These are phyloP conservation scores for Rhinoraja longicauda DNA, from an alignment of 2,797 vertebrate species.

Conservation along the genomic window DNA sequence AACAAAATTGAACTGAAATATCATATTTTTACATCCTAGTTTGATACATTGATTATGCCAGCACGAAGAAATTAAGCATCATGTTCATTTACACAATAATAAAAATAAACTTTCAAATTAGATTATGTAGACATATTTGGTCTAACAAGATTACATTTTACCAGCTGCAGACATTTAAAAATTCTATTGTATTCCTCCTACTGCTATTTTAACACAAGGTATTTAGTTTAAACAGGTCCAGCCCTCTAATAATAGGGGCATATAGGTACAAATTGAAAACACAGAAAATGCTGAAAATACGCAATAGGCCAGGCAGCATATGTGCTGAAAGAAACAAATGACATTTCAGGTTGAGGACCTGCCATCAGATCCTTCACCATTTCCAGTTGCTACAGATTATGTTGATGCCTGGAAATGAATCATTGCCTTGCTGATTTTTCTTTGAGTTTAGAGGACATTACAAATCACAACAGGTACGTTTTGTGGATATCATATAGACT, in stretches of 20 bases:
- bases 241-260: neutral
- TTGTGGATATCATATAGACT: slow-evolving; percentile 1
- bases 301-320: no score
- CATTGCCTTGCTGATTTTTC: neutral
- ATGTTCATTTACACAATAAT: neutral
- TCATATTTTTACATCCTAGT: neutral
- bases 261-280: no score
- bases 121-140: neutral
- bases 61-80: neutral
- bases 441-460: neutral
- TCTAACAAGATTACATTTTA: neutral
- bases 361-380: neutral
- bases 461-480: neutral
- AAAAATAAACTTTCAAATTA: neutral
- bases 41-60: neutral
- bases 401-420: neutral
- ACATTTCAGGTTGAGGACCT: no score
- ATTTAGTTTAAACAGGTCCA: neutral
- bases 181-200: neutral
- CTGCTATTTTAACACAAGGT: neutral
- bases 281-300: no score
- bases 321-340: no score
- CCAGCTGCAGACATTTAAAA: neutral
- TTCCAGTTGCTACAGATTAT: neutral
- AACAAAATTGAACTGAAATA: neutral